A percentile compares a stretch with the other conserved stretches of the same genome.
phyloP scores from a whole-genome alignment of 2,888 invertebrate species.

The Eupeodes luniger region DNA sequence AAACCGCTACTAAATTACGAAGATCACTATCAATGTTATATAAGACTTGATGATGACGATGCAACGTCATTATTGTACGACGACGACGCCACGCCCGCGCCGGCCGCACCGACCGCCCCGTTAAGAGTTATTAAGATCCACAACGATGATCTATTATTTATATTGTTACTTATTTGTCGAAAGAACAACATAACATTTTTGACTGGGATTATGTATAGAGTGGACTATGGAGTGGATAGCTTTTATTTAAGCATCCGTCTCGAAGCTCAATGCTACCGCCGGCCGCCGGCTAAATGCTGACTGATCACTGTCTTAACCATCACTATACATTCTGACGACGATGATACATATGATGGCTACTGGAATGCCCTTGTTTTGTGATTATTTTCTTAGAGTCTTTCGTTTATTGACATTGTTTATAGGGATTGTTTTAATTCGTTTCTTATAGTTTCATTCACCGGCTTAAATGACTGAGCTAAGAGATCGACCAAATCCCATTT shows the following conservation, averaged over 20 bases:
- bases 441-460: slow-evolving; percentile 58
- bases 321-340: background rate
- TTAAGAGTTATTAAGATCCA: no score
- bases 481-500: background rate
- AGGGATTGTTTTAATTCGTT: background rate
- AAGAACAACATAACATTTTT: slow-evolving; percentile 35
- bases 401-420: slow-evolving; percentile 55
- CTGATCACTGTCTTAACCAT: slow-evolving; percentile 31
- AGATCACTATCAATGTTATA: slow-evolving; percentile 3
- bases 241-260: slow-evolving; percentile 65
- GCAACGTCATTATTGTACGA: background rate
- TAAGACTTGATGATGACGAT: background rate
- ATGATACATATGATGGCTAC: slow-evolving; percentile 41
- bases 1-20: slow-evolving; percentile 64
- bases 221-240: background rate
- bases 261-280: background rate
- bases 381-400: slow-evolving; percentile 24
- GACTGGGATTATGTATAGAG: background rate
- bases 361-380: slow-evolving; percentile 59
- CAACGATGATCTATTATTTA: slow-evolving; percentile 56
- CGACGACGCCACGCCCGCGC: no score
- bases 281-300: slow-evolving; percentile 7
- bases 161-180: slow-evolving; percentile 57
- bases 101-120: no score
- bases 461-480: slow-evolving; percentile 51